These are phyloP conservation scores for Tortricodes alternella DNA, from an alignment of 2,888 invertebrate species.

Conservation along the genomic window DNA sequence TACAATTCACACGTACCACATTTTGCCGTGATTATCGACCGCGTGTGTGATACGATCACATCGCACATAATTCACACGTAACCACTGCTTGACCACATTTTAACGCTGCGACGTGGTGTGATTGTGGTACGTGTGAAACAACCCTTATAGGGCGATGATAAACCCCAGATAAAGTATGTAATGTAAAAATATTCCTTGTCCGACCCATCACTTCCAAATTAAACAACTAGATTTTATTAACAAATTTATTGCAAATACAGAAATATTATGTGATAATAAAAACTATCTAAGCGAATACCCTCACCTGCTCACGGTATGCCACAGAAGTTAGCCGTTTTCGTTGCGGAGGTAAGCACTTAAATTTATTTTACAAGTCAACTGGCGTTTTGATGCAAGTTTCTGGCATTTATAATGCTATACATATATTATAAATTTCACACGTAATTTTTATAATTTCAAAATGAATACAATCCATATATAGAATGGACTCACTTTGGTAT, in stretches of 20 bases:
- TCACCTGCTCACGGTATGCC: constrained; percentile 31
- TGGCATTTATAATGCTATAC: constrained; percentile 73
- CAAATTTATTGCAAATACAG: constrained; percentile 71
- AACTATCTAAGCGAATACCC: constrained; percentile 61
- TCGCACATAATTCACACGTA: no score
- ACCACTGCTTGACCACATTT: no score
- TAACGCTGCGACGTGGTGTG: no score
- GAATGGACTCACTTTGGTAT: constrained; percentile 61
- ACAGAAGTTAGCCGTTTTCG: constrained; percentile 36
- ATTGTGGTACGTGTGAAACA: no score
- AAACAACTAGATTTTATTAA: constrained; percentile 47
- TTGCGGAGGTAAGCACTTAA: constrained; percentile 58
- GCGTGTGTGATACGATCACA: no score
- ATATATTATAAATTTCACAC: constrained; percentile 51
- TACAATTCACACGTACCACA: no score
- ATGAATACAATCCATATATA: constrained; percentile 54
- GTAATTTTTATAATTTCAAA: constrained; percentile 55
- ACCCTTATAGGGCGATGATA: no score
- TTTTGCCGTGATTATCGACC: no score
- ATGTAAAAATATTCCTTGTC: no score
- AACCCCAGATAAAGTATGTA: no score
- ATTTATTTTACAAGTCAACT: constrained; percentile 51
- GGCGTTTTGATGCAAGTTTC: constrained; percentile 49
- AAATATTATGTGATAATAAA: constrained; percentile 47
- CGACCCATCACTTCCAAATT: constrained; percentile 13